phyloP scores from a whole-genome alignment of 1,140 invertebrate species.

The Pogonognathellus flavescens region DNA sequence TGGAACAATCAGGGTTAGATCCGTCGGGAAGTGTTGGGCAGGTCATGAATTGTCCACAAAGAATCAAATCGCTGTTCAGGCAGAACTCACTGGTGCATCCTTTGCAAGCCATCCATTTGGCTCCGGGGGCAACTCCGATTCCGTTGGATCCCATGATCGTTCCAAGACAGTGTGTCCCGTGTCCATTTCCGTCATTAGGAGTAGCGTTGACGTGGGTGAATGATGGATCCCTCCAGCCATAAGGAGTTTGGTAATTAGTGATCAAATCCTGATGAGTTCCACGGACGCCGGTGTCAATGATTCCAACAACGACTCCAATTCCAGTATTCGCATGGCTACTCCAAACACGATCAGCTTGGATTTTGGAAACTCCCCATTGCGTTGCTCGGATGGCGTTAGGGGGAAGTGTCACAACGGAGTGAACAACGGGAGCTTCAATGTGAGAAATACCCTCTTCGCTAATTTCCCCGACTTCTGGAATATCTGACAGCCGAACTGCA shows the following conservation, averaged over 20 bases:
- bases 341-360: conserved; percentile 32
- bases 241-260: conserved; percentile 1
- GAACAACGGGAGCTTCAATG: background rate
- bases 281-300: conserved; percentile 33
- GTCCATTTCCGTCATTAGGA: conserved; percentile 51
- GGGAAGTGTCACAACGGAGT: background rate
- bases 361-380: conserved; percentile 42
- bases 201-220: background rate
- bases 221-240: conserved; percentile 53
- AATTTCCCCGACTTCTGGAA: conserved; percentile 22
- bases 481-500: too few relatives aligned
- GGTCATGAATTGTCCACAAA: conserved; percentile 19
- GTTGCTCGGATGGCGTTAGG: background rate
- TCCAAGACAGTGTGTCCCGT: conserved; percentile 55
- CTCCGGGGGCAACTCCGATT: conserved; percentile 50
- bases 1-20: background rate
- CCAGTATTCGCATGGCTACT: background rate
- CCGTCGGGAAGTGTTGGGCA: conserved; percentile 40
- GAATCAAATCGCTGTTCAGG: background rate
- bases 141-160: conserved; percentile 16
- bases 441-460: background rate
- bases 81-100: conserved; percentile 30
- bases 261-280: conserved; percentile 29
- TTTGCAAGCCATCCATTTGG: conserved; percentile 30
- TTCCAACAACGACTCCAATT: background rate